Percentiles rank a stretch among this genome's conserved stretches.
Conservation (phyloP, 2,888 invertebrate genomes). For the Epicampocera succincta region DNA sequence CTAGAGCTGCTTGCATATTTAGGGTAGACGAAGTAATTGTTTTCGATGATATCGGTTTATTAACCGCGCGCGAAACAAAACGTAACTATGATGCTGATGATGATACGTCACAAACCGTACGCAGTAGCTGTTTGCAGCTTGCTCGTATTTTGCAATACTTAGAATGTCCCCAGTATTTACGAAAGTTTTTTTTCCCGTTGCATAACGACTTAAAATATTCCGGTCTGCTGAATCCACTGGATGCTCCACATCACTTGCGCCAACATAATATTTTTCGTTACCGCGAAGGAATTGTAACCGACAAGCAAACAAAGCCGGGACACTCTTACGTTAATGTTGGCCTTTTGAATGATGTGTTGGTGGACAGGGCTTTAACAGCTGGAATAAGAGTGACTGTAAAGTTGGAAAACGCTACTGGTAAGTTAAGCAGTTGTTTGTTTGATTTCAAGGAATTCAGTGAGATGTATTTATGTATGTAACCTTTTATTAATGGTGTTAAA, state of each 20-base stretch:
- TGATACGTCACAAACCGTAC: constrained; percentile 81
- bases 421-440: too few relatives aligned
- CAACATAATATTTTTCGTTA: constrained; percentile 89
- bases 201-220: constrained; percentile 95
- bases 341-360: constrained; percentile 88
- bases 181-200: constrained; percentile 95
- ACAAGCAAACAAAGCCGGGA: constrained; percentile 88
- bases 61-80: constrained; percentile 85
- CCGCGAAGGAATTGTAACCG: constrained; percentile 91
- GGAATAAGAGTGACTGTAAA: constrained; percentile 95
- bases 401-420: constrained; percentile 84
- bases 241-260: constrained; percentile 96
- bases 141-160: constrained; percentile 96
- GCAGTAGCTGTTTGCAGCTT: constrained; percentile 90
- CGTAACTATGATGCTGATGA: constrained; percentile 82
- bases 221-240: constrained; percentile 94
- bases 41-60: constrained; percentile 87
- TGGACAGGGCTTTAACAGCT: constrained; percentile 90
- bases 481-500: too few relatives aligned
- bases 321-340: constrained; percentile 94
- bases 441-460: too few relatives aligned
- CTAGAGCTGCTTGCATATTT: constrained; percentile 96
- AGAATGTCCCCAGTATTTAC: constrained; percentile 98
- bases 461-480: too few relatives aligned
- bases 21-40: constrained; percentile 94